Percentiles rank a stretch among this genome's conserved stretches.
These are phyloP conservation scores for Drosophila bifasciata DNA, from an alignment of 1,140 invertebrate species.

Conservation along the genomic window DNA sequence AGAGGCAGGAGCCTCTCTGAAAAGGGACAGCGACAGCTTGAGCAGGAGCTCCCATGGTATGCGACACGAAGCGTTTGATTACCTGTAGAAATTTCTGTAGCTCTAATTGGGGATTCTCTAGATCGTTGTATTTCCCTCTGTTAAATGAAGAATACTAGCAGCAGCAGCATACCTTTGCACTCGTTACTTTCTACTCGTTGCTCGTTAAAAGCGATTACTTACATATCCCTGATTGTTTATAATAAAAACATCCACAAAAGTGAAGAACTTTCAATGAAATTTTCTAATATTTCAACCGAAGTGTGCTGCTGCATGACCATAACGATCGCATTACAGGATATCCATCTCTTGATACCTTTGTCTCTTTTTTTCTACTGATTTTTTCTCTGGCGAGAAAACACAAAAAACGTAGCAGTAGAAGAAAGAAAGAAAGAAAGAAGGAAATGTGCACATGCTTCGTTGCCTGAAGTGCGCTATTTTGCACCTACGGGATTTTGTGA, in stretches of 20 bases:
- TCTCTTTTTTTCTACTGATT: not conserved
- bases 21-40: constrained; percentile 1
- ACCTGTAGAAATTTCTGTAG: not conserved
- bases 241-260: too few relatives aligned
- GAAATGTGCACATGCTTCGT: constrained; percentile 76
- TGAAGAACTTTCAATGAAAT: not conserved
- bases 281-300: not conserved
- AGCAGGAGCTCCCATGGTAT: too few relatives aligned
- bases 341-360: constrained; percentile 12
- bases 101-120: not conserved
- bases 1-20: constrained; percentile 1
- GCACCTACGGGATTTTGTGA: constrained; percentile 74
- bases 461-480: constrained; percentile 76
- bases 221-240: too few relatives aligned
- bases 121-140: not conserved
- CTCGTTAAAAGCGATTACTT: too few relatives aligned
- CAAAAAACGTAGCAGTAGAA: constrained; percentile 11
- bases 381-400: constrained; percentile 23
- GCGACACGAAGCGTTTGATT: not conserved
- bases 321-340: not conserved
- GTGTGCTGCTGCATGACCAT: not conserved
- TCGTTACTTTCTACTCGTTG: too few relatives aligned
- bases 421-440: constrained; percentile 2
- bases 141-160: not conserved
- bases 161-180: not conserved